phyloP scores from a whole-genome alignment of 1,140 invertebrate genomes.

The Drosophila azteca region DNA sequence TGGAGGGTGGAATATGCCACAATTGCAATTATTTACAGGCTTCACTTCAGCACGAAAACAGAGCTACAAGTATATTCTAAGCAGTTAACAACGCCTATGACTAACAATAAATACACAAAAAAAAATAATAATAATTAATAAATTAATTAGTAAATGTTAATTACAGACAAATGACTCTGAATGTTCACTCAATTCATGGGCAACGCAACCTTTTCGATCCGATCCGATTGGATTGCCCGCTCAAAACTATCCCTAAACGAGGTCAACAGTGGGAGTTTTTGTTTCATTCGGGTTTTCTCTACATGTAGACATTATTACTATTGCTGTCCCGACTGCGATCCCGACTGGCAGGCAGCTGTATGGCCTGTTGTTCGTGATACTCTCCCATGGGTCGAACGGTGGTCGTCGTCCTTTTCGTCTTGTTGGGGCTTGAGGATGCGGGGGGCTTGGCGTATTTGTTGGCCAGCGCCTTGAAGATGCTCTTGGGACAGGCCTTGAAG shows the following conservation, averaged over 20 bases:
- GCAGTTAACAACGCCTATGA: constrained; percentile 68
- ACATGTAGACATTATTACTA: constrained; percentile 61
- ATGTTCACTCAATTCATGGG: constrained; percentile 60
- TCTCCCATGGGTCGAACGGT: constrained; percentile 51
- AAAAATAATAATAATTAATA: constrained; percentile 53
- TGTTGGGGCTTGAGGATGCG: background rate
- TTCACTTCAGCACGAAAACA: constrained; percentile 43
- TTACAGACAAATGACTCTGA: constrained; percentile 80
- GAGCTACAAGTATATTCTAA: constrained; percentile 23
- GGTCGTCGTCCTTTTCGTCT: constrained; percentile 39
- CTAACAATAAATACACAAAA: constrained; percentile 56
- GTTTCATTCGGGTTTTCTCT: background rate
- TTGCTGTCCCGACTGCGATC: background rate
- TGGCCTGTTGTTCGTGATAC: constrained; percentile 68
- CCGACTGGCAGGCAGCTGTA: constrained; percentile 51
- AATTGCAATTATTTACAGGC: constrained; percentile 72
- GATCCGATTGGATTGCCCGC: constrained; percentile 14
- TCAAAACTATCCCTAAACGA: constrained; percentile 52
- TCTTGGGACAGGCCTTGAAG: constrained; percentile 92
- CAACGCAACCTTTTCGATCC: constrained; percentile 25
- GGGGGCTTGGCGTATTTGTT: constrained; percentile 86
- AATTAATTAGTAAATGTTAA: constrained; percentile 70
- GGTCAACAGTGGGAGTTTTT: constrained; percentile 19
- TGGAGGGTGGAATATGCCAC: constrained; percentile 44
- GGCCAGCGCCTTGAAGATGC: constrained; percentile 87